phyloP scores from a whole-genome alignment of 2,113 vertebrate genomes.

The Ursus arctos region DNA sequence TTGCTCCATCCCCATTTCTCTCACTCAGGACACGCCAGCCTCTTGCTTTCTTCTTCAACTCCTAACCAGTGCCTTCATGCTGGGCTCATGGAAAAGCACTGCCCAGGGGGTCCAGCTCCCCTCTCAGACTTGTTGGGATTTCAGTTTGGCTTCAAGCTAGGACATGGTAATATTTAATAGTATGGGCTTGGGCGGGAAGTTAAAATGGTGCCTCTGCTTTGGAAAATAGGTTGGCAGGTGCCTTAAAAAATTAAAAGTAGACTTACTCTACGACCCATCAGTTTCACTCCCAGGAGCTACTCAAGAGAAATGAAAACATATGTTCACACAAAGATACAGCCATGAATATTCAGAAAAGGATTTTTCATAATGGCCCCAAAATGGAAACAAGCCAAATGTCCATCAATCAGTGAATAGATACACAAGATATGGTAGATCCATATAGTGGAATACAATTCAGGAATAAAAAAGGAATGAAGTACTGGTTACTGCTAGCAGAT shows the following conservation, averaged over 20 bases:
- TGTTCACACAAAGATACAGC: conserved; percentile 53
- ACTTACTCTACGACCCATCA: conserved; percentile 33
- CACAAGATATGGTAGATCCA: neutral
- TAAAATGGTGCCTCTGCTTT: conserved; percentile 32
- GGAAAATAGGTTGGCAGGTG: conserved; percentile 47
- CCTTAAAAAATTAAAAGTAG: conserved; percentile 68
- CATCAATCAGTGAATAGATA: neutral
- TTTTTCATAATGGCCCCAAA: conserved; percentile 41
- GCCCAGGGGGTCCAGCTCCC: neutral
- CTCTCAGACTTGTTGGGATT: neutral
- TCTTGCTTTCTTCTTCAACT: neutral
- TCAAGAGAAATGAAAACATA: conserved; percentile 66
- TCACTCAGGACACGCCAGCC: neutral
- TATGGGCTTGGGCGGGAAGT: neutral
- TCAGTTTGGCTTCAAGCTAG: neutral
- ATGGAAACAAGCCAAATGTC: neutral
- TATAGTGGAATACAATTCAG: conserved; percentile 52
- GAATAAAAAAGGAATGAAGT: conserved; percentile 30
- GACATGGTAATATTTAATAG: neutral
- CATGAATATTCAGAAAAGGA: conserved; percentile 61
- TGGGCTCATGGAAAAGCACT: neutral
- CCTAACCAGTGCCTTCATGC: neutral
- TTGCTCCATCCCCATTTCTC: neutral
- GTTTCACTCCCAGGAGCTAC: conserved; percentile 62
- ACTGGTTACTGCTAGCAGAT: neutral